Percentiles rank a stretch among this genome's conserved stretches.
These are phyloP conservation scores for Hydrozoanthus tunicans DNA, from an alignment of 64 coral and sea anemone genomes.

Conservation along the genomic window DNA sequence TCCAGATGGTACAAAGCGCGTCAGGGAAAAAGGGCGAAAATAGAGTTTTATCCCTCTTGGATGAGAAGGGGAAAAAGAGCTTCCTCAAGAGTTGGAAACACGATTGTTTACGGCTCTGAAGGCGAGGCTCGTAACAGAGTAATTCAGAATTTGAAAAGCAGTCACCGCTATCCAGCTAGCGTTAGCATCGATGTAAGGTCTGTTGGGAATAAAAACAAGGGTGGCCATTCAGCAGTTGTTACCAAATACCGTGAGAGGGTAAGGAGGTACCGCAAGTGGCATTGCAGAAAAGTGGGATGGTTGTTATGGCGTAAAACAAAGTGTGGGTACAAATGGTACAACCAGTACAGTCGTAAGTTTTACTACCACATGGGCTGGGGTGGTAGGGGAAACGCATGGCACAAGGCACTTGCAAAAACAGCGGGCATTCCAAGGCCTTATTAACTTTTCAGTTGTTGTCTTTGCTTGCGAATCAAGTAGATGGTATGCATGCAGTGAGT, in stretches of 20 bases:
- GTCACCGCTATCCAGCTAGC: conserved; percentile 28
- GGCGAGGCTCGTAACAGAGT: conserved; percentile 36
- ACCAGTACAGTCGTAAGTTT: conserved; percentile 7
- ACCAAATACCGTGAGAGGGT: conserved; percentile 53
- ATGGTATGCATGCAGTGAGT: too few species aligned
- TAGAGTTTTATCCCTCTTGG: neutral
- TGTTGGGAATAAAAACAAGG: neutral
- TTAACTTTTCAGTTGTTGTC: neutral
- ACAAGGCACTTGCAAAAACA: conserved; percentile 20
- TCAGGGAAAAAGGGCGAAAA: neutral
- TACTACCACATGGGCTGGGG: conserved; percentile 36
- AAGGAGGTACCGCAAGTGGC: neutral
- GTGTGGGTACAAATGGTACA: neutral
- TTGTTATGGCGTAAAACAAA: neutral
- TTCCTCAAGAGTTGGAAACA: neutral
- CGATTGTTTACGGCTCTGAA: neutral
- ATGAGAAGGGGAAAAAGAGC: neutral
- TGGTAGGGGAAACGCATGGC: neutral
- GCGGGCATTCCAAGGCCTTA: conserved; percentile 3
- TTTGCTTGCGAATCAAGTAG: too few species aligned
- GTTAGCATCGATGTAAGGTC: neutral
- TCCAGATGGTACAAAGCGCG: conserved; percentile 43
- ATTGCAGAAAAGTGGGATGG: conserved; percentile 22
- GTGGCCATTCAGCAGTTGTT: conserved; percentile 60
- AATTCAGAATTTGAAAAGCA: conserved; percentile 20